These are phyloP conservation scores for Tringa solitaria DNA, from an alignment of 2,113 vertebrate genomes.

Conservation along the genomic window DNA sequence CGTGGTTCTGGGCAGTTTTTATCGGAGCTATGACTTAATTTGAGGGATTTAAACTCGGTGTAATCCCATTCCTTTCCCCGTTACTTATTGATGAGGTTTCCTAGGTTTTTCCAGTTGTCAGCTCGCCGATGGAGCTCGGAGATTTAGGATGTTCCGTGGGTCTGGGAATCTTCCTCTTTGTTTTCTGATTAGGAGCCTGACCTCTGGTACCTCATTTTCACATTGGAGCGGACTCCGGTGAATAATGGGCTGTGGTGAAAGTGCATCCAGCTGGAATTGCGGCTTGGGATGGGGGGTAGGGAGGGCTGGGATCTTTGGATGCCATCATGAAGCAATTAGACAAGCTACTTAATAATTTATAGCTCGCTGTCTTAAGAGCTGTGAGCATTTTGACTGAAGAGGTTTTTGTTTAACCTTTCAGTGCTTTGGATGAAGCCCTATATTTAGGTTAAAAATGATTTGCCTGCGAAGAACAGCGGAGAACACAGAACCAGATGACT, in stretches of 20 bases:
- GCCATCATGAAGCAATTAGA: slow-evolving; percentile 60
- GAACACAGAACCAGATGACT: not conserved
- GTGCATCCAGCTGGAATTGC: slow-evolving; percentile 60
- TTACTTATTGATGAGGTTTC: slow-evolving; percentile 10
- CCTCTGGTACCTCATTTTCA: slow-evolving; percentile 48
- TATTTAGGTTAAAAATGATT: not conserved
- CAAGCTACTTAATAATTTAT: slow-evolving; percentile 63
- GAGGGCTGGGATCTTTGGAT: not conserved
- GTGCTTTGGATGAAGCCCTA: not conserved
- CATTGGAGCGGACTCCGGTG: not conserved
- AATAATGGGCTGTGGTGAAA: slow-evolving; percentile 49
- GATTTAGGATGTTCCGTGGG: slow-evolving; percentile 34
- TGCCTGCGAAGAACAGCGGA: not conserved
- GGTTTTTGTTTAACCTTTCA: slow-evolving; percentile 41
- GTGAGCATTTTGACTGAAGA: not conserved
- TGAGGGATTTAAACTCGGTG: not conserved
- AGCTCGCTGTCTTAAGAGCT: not conserved
- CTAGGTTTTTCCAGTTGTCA: slow-evolving; percentile 22
- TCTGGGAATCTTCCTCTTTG: slow-evolving; percentile 38
- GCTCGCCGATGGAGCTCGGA: not conserved
- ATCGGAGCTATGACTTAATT: not conserved
- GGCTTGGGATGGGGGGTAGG: not conserved
- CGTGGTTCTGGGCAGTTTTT: accelerated
- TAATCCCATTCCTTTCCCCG: not conserved
- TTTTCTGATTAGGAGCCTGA: slow-evolving; percentile 48